Conservation (phyloP, 2,113 vertebrate species). For the Morone saxatilis region DNA sequence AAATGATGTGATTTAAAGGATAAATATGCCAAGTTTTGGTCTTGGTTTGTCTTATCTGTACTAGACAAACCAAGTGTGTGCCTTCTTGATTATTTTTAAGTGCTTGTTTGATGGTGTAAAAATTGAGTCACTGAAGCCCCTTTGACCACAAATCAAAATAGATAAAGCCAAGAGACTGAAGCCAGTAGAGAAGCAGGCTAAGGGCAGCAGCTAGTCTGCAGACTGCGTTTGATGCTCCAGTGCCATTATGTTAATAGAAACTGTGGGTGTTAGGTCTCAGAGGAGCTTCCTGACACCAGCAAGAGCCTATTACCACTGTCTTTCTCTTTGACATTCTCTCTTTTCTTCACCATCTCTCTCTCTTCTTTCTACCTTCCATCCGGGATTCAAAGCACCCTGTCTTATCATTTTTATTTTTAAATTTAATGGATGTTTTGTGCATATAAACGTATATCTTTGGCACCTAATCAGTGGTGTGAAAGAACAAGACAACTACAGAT, state of each 20-base stretch:
- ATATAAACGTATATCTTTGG: not conserved
- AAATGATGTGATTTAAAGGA: not conserved
- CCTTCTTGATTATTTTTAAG: not conserved
- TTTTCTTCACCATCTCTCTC: slow-evolving; percentile 4
- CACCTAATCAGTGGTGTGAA: not conserved
- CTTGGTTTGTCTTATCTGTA: not conserved
- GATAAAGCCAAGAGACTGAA: slow-evolving; percentile 5
- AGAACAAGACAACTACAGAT: not conserved
- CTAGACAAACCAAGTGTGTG: not conserved
- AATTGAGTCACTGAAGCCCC: not conserved
- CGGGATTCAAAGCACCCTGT: not conserved
- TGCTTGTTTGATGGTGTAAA: slow-evolving; percentile 9
- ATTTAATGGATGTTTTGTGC: not conserved
- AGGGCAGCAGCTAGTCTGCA: slow-evolving; percentile 28
- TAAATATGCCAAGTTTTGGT: not conserved
- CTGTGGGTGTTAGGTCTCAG: slow-evolving; percentile 57
- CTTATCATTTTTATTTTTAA: not conserved
- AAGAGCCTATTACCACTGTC: slow-evolving; percentile 59
- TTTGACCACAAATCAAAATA: slow-evolving; percentile 35
- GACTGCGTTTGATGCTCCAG: slow-evolving; percentile 53
- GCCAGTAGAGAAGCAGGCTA: not conserved
- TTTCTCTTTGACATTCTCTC: slow-evolving; percentile 45
- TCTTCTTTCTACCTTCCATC: not conserved
- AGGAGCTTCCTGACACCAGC: slow-evolving; percentile 58
- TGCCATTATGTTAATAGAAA: slow-evolving; percentile 72